These are phyloP conservation scores for Ruditapes philippinarum DNA, from an alignment of 1,140 invertebrate species.

Conservation along the genomic window DNA sequence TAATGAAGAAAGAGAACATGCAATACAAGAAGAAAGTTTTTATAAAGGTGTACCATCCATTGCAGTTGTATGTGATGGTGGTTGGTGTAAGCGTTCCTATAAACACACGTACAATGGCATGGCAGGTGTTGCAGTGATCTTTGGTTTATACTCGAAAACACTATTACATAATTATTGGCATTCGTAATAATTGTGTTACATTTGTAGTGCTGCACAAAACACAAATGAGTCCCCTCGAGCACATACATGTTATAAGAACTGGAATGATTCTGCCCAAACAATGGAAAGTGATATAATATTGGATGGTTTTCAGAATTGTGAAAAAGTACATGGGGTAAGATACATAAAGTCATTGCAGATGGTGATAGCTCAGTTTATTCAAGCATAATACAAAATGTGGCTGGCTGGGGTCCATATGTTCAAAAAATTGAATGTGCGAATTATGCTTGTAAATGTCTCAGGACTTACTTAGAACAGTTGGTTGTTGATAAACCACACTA, in stretches of 20 bases:
- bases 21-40: constrained; percentile 45
- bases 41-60: constrained; percentile 58
- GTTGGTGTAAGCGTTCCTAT: constrained; percentile 63
- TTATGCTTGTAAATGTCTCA: constrained; percentile 83
- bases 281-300: constrained; percentile 87
- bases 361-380: constrained; percentile 86
- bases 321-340: constrained; percentile 84
- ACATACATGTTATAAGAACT: constrained; percentile 79
- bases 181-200: constrained; percentile 85
- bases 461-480: constrained; percentile 68
- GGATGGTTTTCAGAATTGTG: constrained; percentile 85
- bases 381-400: constrained; percentile 77
- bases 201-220: constrained; percentile 72
- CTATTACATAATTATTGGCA: constrained; percentile 84
- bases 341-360: constrained; percentile 86
- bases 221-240: constrained; percentile 18
- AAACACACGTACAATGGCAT: constrained; percentile 64
- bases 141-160: constrained; percentile 84
- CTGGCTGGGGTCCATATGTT: constrained; percentile 78
- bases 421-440: constrained; percentile 84
- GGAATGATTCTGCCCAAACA: constrained; percentile 79
- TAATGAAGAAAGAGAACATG: constrained; percentile 60
- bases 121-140: constrained; percentile 77
- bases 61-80: constrained; percentile 66
- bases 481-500: constrained; percentile 37